phyloP scores from a whole-genome alignment of 2,113 vertebrate species.

The Hippolais icterina region DNA sequence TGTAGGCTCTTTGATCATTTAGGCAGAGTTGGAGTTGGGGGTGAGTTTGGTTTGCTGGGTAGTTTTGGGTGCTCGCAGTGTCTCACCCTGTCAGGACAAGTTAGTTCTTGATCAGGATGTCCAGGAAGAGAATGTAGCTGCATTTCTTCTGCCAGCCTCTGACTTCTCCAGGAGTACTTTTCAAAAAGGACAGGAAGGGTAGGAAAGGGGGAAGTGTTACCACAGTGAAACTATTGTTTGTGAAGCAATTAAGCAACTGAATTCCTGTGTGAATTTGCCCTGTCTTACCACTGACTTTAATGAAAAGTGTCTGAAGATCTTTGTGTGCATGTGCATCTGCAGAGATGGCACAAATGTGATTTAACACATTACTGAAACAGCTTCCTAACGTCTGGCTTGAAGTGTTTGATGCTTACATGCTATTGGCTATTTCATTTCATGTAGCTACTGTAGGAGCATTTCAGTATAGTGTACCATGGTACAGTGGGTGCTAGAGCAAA shows the following conservation, averaged over 20 bases:
- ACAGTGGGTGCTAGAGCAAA: background rate
- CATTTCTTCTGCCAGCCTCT: background rate
- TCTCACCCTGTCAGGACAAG: fast-evolving
- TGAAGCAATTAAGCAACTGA: background rate
- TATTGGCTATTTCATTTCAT: background rate
- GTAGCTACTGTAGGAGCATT: background rate
- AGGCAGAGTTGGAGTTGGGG: background rate
- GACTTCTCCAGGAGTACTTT: background rate
- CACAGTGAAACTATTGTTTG: background rate
- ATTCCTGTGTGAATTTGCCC: background rate
- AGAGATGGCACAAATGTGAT: background rate
- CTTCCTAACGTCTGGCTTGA: background rate
- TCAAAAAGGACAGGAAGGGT: background rate
- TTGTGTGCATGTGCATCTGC: background rate
- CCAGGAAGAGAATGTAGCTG: background rate
- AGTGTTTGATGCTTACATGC: background rate
- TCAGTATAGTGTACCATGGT: fast-evolving
- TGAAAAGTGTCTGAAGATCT: background rate
- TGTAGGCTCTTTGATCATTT: background rate
- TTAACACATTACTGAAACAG: background rate
- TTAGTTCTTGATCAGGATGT: background rate
- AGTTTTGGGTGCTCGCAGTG: background rate
- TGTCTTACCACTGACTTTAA: background rate
- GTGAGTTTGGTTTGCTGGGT: background rate
- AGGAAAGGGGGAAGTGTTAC: background rate